phyloP scores from a whole-genome alignment of 2,888 invertebrate genomes.

The Hypomecis atomaria region DNA sequence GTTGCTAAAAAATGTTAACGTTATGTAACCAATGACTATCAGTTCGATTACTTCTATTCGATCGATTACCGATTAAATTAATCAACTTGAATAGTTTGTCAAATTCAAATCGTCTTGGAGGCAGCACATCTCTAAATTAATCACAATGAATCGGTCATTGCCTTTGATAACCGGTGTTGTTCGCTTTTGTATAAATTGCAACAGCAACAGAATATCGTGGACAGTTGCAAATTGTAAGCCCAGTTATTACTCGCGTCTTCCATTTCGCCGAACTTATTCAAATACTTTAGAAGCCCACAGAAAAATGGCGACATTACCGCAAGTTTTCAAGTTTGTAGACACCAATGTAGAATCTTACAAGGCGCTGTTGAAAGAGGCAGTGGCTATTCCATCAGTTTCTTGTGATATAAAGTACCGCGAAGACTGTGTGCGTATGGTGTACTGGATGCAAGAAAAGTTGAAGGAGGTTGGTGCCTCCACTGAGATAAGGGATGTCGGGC shows the following conservation, averaged over 20 bases:
- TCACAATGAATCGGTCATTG: constrained; percentile 43
- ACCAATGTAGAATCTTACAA: constrained; percentile 90
- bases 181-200: constrained; percentile 43
- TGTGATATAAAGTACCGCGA: constrained; percentile 92
- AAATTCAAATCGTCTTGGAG: background rate
- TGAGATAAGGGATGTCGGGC: constrained; percentile 91
- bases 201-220: constrained; percentile 55
- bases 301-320: constrained; percentile 73
- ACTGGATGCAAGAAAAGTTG: constrained; percentile 90
- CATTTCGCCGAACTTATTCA: constrained; percentile 52
- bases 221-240: constrained; percentile 43
- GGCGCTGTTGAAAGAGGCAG: constrained; percentile 91
- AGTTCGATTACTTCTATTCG: too few species aligned
- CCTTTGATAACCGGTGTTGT: constrained; percentile 45
- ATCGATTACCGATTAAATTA: too few species aligned
- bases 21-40: too few species aligned
- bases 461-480: constrained; percentile 88
- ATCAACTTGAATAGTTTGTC: too few species aligned
- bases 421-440: constrained; percentile 93
- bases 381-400: constrained; percentile 98
- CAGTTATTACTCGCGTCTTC: constrained; percentile 45
- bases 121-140: constrained; percentile 26
- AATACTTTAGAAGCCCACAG: constrained; percentile 50
- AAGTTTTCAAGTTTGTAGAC: constrained; percentile 90
- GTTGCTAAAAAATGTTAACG: too few species aligned